Base-by-base conservation (phyloP, 2,113 vertebrate genomes). In the Mustela lutreola region DNA sequence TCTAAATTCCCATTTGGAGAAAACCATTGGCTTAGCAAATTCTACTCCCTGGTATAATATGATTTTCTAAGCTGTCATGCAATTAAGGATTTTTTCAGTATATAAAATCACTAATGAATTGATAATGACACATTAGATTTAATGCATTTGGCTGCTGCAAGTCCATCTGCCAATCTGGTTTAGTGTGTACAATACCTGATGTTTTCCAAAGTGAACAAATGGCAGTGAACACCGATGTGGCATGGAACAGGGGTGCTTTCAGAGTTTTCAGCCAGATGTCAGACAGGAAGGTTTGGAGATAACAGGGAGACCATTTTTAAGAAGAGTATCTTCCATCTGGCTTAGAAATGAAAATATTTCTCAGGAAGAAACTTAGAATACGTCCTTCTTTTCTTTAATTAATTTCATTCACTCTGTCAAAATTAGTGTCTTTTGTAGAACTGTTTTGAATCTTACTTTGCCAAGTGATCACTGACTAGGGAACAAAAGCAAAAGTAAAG, bases 121-220 rank as follows among this genome's bases (percentile, higher is more conserved):
- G 58, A 94, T 82, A 89, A 83, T 85, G 89, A 60, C 85, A 96
- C 71, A 81, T 96, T 42, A 92, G 87, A 91, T 88, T 78, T 50
- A 56, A 7, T 94, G 12, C 65, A 79, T 83, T 82, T 73, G 78
- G 73, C 83, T 78, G 1, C 91, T 94, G 63, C 80, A 91, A 83
- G 88, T 85, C 92, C 39, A 79, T 65, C 76, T 93, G 87, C 80
- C 94, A 84, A 42, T 96, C 89, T 48, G 48, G 11, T 94, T 97
- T 88, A 79, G 67, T 78, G 2, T 80, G 85, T 39, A 16, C 78
- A 15, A 39, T 0, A 42, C 97, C 95, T 73, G 26, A 58, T 95
- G 73, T 88, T 85, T 84, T 92, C 19, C 4, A 8, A 91, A 93
- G 75, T 42, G 5, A 58, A 19, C 42, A 76, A 73, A 78, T 53